phyloP scores from a whole-genome alignment of 1,140 invertebrate genomes.

The Campoletis sonorensis region DNA sequence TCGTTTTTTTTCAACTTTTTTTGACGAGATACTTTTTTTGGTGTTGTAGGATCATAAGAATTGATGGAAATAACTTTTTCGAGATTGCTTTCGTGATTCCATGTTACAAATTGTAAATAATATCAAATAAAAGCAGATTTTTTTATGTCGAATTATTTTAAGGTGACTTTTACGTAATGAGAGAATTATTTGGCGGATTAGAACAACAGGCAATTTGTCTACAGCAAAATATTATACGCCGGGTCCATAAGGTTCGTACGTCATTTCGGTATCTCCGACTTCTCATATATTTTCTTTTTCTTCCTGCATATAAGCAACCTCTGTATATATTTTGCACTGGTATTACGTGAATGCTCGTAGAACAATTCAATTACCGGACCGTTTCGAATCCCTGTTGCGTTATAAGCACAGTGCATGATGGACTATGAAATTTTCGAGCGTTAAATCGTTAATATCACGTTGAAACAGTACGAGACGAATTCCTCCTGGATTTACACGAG shows the following conservation, averaged over 20 bases:
- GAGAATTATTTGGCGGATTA: constrained; percentile 30
- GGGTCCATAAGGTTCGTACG: background rate
- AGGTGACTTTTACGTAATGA: constrained; percentile 17
- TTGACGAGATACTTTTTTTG: no score
- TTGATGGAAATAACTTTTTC: no score
- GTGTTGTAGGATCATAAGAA: no score
- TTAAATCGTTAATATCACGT: no score
- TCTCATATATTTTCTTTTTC: background rate
- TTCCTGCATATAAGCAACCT: background rate
- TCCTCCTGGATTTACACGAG: no score
- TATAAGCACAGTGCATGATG: background rate
- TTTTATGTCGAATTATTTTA: background rate
- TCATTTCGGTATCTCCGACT: background rate
- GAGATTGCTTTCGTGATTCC: background rate
- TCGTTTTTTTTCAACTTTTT: no score
- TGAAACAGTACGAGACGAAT: no score
- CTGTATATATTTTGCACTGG: background rate
- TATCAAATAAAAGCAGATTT: background rate
- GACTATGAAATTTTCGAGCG: constrained; percentile 1
- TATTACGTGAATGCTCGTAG: constrained; percentile 32
- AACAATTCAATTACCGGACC: constrained; percentile 38
- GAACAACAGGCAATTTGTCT: background rate
- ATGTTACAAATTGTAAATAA: background rate
- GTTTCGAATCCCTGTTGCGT: background rate
- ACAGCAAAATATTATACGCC: background rate